phyloP scores from a whole-genome alignment of 2,113 vertebrate species.

The Cyanoderma ruficeps region DNA sequence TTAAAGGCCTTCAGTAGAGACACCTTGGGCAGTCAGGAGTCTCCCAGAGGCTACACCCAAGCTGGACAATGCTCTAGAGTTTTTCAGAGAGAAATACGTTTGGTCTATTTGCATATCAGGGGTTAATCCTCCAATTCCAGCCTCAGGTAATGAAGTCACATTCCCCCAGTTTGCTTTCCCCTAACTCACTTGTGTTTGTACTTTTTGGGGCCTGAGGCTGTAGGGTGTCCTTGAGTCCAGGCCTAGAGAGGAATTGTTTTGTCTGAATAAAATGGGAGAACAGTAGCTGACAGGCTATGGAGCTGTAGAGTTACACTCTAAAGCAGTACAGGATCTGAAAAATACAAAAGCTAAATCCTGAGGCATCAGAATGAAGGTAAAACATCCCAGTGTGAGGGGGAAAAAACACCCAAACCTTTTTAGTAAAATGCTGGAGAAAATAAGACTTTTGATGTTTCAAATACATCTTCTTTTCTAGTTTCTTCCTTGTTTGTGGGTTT shows the following conservation, averaged over 20 bases:
- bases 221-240: background rate
- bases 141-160: background rate
- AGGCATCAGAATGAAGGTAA: background rate
- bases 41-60: background rate
- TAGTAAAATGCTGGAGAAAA: background rate
- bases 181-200: background rate
- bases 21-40: background rate
- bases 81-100: background rate
- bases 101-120: background rate
- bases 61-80: background rate
- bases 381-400: background rate
- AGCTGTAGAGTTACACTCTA: background rate
- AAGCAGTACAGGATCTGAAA: background rate
- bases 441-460: background rate
- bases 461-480: background rate
- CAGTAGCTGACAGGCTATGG: background rate
- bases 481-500: background rate
- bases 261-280: background rate
- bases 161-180: background rate
- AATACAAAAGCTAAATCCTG: background rate
- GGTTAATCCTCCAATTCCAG: background rate
- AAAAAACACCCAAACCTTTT: rapidly evolving
- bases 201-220: background rate
- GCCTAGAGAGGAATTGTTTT: background rate
- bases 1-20: background rate